phyloP scores from a whole-genome alignment of 2,113 vertebrate species.

The Tenebrosternarchus preto region DNA sequence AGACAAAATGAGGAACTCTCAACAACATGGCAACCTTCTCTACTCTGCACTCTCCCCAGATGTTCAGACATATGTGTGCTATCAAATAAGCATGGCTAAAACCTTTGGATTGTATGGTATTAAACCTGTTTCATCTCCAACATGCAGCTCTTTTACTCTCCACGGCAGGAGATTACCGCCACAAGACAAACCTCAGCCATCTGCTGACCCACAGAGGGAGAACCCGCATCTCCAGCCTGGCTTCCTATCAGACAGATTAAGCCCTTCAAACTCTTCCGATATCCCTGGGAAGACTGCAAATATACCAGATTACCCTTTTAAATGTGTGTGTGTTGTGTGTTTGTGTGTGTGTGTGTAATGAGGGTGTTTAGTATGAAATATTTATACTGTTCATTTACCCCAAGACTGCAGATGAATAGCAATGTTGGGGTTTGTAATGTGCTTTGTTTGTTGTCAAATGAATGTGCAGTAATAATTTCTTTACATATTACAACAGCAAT shows the following conservation, averaged over 20 bases:
- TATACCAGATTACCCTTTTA: slow-evolving; percentile 12
- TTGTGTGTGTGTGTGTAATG: neutral
- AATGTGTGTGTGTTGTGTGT: neutral
- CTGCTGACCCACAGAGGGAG: slow-evolving; percentile 66
- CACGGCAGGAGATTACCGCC: slow-evolving; percentile 79
- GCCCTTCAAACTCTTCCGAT: slow-evolving; percentile 39
- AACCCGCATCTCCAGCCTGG: slow-evolving; percentile 45
- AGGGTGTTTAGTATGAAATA: neutral
- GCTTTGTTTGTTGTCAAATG: neutral
- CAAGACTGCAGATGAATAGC: neutral
- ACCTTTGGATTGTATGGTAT: slow-evolving; percentile 74
- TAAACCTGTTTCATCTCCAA: slow-evolving; percentile 87
- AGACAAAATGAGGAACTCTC: neutral
- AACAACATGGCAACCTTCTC: slow-evolving; percentile 3
- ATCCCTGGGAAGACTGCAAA: slow-evolving; percentile 44
- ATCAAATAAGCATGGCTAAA: slow-evolving; percentile 75
- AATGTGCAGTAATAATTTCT: neutral
- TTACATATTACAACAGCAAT: neutral
- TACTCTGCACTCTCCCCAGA: slow-evolving; percentile 66
- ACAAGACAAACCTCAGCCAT: slow-evolving; percentile 83
- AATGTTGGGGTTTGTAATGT: neutral
- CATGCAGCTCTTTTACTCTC: slow-evolving; percentile 77
- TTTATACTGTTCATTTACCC: neutral
- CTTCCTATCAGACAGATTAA: slow-evolving; percentile 56
- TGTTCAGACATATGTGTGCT: slow-evolving; percentile 79